phyloP scores from a whole-genome alignment of 2,797 vertebrate species.

The Melanotaenia pygmaea region DNA sequence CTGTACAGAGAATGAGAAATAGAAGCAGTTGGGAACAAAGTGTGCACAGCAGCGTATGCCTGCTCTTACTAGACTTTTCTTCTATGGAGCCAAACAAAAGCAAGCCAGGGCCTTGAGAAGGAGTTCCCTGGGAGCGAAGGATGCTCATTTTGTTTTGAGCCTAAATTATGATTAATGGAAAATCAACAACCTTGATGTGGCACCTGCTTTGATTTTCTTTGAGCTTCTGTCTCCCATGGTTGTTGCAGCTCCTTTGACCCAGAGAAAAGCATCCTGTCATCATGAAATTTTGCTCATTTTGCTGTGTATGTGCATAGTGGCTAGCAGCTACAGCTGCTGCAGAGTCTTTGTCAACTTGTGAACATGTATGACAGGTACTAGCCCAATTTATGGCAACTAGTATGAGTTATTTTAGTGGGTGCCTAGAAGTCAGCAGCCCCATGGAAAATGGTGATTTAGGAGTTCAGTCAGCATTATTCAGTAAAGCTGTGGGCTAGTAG shows the following conservation, averaged over 20 bases:
- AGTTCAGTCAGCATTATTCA: too few relatives aligned
- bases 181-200: conserved; percentile 73
- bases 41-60: conserved; percentile 1
- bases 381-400: too few relatives aligned
- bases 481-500: too few relatives aligned
- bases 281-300: too few relatives aligned
- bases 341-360: too few relatives aligned
- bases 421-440: too few relatives aligned
- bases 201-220: conserved; percentile 68
- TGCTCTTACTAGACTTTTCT: conserved; percentile 18
- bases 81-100: conserved; percentile 47
- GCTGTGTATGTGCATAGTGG: too few relatives aligned
- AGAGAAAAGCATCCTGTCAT: conserved; percentile 28
- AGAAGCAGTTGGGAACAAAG: conserved; percentile 15
- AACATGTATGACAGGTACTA: too few relatives aligned
- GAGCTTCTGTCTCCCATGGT: conserved; percentile 32
- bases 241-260: conserved; percentile 37
- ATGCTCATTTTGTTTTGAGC: conserved; percentile 63
- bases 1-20: conserved; percentile 32
- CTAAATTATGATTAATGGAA: conserved; percentile 79
- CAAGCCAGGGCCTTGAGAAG: conserved; percentile 28
- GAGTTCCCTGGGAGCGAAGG: conserved; percentile 34
- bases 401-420: too few relatives aligned
- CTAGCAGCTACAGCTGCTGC: too few relatives aligned
- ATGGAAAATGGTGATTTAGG: too few relatives aligned